Percentiles rank a stretch among this genome's conserved stretches.
These are phyloP conservation scores for Caenorhabditis imperialis DNA, from an alignment of 2,888 invertebrate genomes.

Conservation along the genomic window DNA sequence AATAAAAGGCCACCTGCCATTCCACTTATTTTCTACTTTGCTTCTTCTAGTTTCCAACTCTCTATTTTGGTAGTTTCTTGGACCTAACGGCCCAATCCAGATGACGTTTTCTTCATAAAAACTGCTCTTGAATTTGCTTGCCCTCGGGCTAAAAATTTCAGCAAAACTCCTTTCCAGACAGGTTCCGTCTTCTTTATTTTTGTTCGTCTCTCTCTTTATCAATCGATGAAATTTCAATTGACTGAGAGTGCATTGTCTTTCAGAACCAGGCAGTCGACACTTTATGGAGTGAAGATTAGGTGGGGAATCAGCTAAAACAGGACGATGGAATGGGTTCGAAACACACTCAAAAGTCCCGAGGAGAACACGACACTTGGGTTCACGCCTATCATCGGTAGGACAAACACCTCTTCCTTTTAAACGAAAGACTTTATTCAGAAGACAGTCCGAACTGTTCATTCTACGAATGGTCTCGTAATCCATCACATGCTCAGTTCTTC, in stretches of 20 bases:
- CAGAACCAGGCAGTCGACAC: constrained; percentile 7
- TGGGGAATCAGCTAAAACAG: background rate
- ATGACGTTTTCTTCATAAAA: no score
- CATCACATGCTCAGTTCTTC: constrained; percentile 75
- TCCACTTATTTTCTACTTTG: background rate
- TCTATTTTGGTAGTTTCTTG: no score
- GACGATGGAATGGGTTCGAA: constrained; percentile 45
- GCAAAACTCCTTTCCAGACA: no score
- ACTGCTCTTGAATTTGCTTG: no score
- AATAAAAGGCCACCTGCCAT: background rate
- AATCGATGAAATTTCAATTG: background rate
- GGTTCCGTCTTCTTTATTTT: no score
- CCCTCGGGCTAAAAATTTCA: no score
- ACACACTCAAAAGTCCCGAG: constrained; percentile 20
- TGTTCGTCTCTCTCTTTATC: no score
- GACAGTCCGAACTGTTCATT: constrained; percentile 66
- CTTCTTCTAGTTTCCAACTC: background rate
- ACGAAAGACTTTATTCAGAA: constrained; percentile 6
- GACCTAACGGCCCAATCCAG: no score
- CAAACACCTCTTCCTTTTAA: background rate
- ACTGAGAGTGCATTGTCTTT: background rate
- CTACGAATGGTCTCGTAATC: constrained; percentile 75
- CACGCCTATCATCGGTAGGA: constrained; percentile 27
- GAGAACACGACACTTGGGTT: constrained; percentile 21
- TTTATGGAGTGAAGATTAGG: constrained; percentile 28